A percentile compares a stretch with the other conserved stretches of the same genome.
Conservation (phyloP, 2,113 vertebrate species). For the Anguilla japonica region DNA sequence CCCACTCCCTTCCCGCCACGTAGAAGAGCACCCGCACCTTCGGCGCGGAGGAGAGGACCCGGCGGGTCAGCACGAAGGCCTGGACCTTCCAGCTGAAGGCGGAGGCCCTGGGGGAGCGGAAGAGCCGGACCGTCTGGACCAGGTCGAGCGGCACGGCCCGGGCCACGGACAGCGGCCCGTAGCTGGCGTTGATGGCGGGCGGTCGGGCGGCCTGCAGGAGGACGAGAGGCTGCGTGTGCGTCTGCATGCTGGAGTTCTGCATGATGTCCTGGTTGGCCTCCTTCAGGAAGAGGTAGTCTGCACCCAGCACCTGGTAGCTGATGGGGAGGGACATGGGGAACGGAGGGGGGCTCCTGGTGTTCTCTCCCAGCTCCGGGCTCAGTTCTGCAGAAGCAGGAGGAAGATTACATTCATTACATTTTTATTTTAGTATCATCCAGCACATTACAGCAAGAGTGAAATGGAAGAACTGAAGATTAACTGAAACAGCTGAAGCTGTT, state of each 20-base stretch:
- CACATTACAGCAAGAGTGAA: not conserved
- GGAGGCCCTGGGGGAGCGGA: constrained; percentile 67
- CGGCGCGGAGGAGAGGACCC: constrained; percentile 77
- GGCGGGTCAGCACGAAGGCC: constrained; percentile 74
- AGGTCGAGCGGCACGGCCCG: constrained; percentile 76
- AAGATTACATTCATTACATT: not conserved
- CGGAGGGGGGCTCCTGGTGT: constrained; percentile 72
- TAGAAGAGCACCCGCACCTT: constrained; percentile 85
- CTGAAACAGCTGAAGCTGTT: not conserved
- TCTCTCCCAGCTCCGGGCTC: constrained; percentile 76
- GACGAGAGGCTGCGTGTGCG: constrained; percentile 83
- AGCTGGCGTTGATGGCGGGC: constrained; percentile 79
- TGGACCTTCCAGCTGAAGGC: constrained; percentile 82
- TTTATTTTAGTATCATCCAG: not conserved
- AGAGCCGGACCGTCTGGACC: constrained; percentile 70
- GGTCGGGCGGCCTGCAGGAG: constrained; percentile 75
- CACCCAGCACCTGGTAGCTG: constrained; percentile 78
- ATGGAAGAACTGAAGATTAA: not conserved
- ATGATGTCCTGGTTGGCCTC: constrained; percentile 92
- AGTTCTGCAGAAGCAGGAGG: constrained; percentile 65
- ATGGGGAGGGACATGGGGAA: constrained; percentile 84
- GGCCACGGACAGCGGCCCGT: constrained; percentile 73
- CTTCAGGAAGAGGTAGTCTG: constrained; percentile 83
- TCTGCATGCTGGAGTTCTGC: constrained; percentile 89
- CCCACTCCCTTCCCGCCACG: constrained; percentile 82